These are phyloP conservation scores for Proisotoma minuta DNA, from an alignment of 2,888 invertebrate genomes.

Conservation along the genomic window DNA sequence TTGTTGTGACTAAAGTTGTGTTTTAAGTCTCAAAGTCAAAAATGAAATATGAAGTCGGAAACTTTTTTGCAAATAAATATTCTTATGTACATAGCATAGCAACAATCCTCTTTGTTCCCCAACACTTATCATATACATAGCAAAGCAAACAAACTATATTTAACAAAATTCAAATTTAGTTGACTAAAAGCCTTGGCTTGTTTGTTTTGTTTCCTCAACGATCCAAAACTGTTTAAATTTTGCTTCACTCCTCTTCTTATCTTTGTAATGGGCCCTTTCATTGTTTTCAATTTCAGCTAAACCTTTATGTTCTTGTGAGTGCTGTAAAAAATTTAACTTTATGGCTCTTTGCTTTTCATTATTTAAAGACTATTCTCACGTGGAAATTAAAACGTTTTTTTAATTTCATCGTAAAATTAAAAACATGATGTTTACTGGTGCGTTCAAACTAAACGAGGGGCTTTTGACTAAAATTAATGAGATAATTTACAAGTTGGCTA, in stretches of 20 bases:
- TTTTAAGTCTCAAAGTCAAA: constrained; percentile 7
- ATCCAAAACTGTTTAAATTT: no score
- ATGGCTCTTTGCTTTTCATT: no score
- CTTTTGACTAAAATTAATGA: not conserved
- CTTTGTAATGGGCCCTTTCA: no score
- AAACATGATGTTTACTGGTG: not conserved
- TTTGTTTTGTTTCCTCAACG: no score
- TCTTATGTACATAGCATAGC: not conserved
- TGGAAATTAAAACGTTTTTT: not conserved
- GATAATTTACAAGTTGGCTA: not conserved
- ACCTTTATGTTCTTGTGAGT: no score
- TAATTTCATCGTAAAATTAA: not conserved
- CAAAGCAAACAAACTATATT: not conserved
- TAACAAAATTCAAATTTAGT: constrained; percentile 4
- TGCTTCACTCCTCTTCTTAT: no score
- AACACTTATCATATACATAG: constrained; percentile 7
- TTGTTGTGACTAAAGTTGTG: not conserved
- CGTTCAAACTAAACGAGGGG: not conserved
- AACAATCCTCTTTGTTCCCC: constrained; percentile 5
- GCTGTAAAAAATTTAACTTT: no score
- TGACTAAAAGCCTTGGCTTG: no score
- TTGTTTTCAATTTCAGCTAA: no score
- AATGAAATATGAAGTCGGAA: constrained; percentile 13
- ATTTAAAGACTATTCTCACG: no score
- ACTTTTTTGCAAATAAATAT: constrained; percentile 13